Evolutionary conservation across 2,797 vertebrate genomes (phyloP), one percentile per base, ranked within the genome.

Genomic region (Martes flavigula): DNA sequence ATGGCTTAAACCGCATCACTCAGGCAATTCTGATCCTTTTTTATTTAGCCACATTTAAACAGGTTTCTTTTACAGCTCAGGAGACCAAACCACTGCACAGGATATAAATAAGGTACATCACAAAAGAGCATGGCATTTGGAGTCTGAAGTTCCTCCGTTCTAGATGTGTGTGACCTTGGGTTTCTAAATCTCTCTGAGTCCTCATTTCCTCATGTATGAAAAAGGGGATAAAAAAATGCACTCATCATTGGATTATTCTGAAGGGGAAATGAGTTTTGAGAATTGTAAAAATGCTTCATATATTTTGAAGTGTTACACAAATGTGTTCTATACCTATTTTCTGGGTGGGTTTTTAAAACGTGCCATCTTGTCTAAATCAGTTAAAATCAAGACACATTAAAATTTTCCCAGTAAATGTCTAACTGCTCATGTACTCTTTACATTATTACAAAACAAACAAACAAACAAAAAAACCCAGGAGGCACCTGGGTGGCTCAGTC

Each of bases 31-130:
- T 91, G 72, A 9, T 97, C 62, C 46, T 93, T 62, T 90, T 96
- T 27, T 11, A 98, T 98, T 97, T 93, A 62, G 60, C 95, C 83
- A 62, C 68, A 87, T 98, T 98, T 96, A 86, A 87, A 97, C 96
- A 87, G 82, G 85, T 64, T 68, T 84, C 88, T 96, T 56, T 97
- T 86, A 97, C 51, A 40, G 21, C 97, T 95, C 64, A 40, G 87
- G 48, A 93, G 64, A 0, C 0, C 97, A 96, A 93, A 82, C 62
- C 89, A 73, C 62, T 89, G 86, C 40, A 93, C 46, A 93, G 48
- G 77, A 87, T 97, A 64, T 93, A 98, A 81, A 91, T 90, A 96
- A 95, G 4, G 30, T 85, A 6, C 85, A 92, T 94, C 78, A 87
- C 92, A 92, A 96, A 97, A 96, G 64, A 96, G 4, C 68, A 54